phyloP scores from a whole-genome alignment of 53 echinoderm and acorn worm species.

The Antedon mediterranea region DNA sequence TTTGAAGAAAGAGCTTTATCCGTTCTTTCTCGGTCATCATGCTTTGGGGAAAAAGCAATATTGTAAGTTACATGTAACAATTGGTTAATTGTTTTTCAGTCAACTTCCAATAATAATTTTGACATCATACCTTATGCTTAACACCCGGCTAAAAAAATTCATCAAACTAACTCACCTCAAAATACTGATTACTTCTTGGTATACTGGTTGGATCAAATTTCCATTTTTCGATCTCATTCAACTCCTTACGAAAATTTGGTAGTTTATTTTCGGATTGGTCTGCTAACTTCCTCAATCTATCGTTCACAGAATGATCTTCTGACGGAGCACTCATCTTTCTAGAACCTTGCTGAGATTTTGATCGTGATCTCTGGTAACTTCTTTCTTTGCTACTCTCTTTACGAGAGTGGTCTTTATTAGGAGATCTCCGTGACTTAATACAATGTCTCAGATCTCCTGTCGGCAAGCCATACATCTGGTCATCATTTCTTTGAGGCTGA shows the following conservation, averaged over 20 bases:
- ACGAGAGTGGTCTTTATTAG: background rate
- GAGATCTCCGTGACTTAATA: background rate
- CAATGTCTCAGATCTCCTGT: background rate
- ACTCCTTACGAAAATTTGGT: conserved; percentile 8
- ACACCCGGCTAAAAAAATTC: no score
- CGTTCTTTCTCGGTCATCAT: conserved; percentile 3
- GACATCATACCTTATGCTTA: no score
- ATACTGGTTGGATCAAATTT: conserved; percentile 4
- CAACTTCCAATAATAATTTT: no score
- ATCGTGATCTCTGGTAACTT: background rate
- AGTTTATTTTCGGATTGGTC: background rate
- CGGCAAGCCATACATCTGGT: background rate
- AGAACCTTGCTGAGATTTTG: background rate
- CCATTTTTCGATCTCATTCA: conserved; percentile 11
- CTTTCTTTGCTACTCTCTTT: background rate
- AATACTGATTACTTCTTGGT: conserved; percentile 3
- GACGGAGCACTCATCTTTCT: background rate
- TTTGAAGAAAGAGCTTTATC: background rate
- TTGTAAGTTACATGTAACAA: no score
- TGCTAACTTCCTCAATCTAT: background rate
- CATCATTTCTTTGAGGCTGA: background rate
- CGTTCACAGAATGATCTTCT: background rate
- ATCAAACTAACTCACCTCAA: conserved; percentile 3
- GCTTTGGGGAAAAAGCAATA: background rate
- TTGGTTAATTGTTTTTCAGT: no score